Percentiles rank a stretch among this genome's conserved stretches.
phyloP scores from a whole-genome alignment of 2,113 vertebrate species.

The Spea bombifrons region DNA sequence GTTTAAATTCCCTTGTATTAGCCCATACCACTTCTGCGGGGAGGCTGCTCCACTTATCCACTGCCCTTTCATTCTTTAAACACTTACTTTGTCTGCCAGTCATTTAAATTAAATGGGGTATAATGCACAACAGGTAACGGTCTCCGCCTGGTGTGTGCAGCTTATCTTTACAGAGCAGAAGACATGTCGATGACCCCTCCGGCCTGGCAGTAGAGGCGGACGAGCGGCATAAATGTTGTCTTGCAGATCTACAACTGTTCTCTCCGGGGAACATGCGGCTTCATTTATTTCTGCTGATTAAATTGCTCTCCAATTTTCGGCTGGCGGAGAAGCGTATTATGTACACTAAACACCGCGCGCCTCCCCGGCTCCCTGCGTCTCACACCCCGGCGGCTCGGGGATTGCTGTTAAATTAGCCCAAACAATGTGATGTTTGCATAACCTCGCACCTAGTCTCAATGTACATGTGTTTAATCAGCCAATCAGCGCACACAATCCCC shows the following conservation, averaged over 20 bases:
- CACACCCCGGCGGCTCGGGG: background rate
- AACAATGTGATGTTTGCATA: background rate
- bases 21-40: too few species aligned
- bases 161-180: too few species aligned
- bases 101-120: too few species aligned
- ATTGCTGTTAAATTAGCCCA: background rate
- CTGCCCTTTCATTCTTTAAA: too few species aligned
- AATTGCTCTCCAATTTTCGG: conserved; percentile 12
- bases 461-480: background rate
- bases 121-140: too few species aligned
- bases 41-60: too few species aligned
- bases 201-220: background rate
- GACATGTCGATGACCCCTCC: background rate
- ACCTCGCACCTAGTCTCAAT: background rate
- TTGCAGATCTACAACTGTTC: background rate
- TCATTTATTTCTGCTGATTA: conserved; percentile 12
- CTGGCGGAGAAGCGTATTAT: background rate
- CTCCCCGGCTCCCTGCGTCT: background rate
- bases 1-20: too few species aligned
- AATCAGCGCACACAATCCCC: background rate
- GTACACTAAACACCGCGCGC: conserved; percentile 1
- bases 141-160: too few species aligned
- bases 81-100: too few species aligned
- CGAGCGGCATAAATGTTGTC: background rate
- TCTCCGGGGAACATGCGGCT: background rate